Percentiles rank a stretch among this genome's conserved stretches.
Evolutionary conservation across 92 coral and sea anemone species (phyloP).

Genomic region (Epizoanthus ramosus): DNA sequence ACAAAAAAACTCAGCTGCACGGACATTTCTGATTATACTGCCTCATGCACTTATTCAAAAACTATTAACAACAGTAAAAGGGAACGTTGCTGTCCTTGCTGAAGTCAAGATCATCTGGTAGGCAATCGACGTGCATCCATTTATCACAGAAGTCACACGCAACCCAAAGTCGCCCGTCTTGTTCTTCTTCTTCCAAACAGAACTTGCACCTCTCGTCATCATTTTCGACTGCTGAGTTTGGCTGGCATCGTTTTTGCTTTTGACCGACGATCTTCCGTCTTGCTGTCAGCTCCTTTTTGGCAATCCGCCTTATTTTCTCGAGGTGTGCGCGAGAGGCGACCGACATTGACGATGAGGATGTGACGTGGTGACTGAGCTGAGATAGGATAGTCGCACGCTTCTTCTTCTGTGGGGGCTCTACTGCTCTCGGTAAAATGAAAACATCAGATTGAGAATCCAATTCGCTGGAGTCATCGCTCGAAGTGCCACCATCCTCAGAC

Average conservation of each 20-base stretch:
- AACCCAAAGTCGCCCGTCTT: conserved; percentile 15
- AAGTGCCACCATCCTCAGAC: too few species aligned
- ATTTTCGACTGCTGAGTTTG: neutral
- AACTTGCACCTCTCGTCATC: conserved; percentile 22
- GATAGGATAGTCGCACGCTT: too few species aligned
- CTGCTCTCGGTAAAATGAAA: too few species aligned
- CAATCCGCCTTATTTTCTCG: neutral
- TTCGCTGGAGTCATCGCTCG: too few species aligned
- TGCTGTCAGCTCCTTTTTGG: neutral
- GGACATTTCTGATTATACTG: neutral
- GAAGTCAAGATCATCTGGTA: conserved; percentile 24
- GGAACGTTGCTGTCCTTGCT: conserved; percentile 3
- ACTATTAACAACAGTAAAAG: conserved; percentile 14
- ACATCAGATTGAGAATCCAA: too few species aligned
- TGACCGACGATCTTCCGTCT: neutral
- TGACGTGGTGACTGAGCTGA: too few species aligned
- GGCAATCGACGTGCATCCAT: conserved; percentile 28
- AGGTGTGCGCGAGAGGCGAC: too few species aligned
- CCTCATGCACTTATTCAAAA: neutral
- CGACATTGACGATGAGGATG: too few species aligned
- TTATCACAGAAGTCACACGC: conserved; percentile 6
- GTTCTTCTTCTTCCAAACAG: conserved; percentile 1
- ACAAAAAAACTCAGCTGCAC: too few species aligned
- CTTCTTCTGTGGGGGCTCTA: too few species aligned
- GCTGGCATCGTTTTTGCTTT: neutral